phyloP scores from a whole-genome alignment of 2,888 invertebrate species.

The Lycophotia porphyrea region DNA sequence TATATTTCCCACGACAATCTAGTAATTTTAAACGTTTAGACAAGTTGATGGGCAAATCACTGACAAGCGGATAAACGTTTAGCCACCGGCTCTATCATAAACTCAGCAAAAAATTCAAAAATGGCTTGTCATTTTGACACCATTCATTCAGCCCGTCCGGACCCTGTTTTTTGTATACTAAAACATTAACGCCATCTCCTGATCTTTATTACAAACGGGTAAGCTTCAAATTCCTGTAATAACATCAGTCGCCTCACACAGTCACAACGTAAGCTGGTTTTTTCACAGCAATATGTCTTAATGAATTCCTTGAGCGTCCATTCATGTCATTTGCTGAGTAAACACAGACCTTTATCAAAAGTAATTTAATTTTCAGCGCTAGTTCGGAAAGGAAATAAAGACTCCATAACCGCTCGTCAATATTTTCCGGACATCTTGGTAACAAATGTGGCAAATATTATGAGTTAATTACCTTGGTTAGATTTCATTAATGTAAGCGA shows the following conservation, averaged over 20 bases:
- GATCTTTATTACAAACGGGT: conserved; percentile 55
- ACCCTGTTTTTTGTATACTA: conserved; percentile 70
- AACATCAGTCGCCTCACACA: conserved; percentile 36
- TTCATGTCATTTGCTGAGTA: conserved; percentile 88
- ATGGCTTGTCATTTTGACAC: conserved; percentile 89
- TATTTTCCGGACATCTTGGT: conserved; percentile 18
- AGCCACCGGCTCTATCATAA: conserved; percentile 75
- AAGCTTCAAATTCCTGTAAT: conserved; percentile 61
- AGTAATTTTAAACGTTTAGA: conserved; percentile 50
- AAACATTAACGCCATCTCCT: conserved; percentile 26
- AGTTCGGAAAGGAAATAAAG: conserved; percentile 71
- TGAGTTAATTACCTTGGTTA: too few species aligned
- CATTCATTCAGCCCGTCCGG: conserved; percentile 86
- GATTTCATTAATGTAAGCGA: background rate
- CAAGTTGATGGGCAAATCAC: conserved; percentile 54
- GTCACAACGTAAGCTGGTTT: conserved; percentile 68
- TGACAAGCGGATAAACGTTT: conserved; percentile 64
- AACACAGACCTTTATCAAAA: conserved; percentile 86
- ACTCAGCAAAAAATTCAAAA: conserved; percentile 83
- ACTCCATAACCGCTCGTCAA: conserved; percentile 54
- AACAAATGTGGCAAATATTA: background rate
- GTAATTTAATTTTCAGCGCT: conserved; percentile 74
- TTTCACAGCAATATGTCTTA: conserved; percentile 85
- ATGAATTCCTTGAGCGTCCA: conserved; percentile 86
- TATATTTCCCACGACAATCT: conserved; percentile 37